Conservation (phyloP, 2,888 invertebrate species). For the Lapara coniferarum region DNA sequence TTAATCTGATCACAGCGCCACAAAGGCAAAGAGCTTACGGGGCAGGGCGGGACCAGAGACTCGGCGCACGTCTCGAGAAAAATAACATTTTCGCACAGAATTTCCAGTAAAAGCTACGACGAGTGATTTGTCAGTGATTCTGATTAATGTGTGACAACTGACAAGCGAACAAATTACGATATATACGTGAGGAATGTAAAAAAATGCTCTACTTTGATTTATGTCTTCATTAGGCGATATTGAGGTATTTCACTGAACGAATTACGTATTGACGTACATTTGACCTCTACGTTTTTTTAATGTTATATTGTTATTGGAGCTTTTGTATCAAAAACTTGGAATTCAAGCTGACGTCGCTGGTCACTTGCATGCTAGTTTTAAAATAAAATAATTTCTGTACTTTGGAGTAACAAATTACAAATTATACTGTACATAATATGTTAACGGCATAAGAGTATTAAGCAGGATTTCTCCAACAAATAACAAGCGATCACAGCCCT, state of each 20-base stretch:
- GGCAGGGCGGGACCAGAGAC: background rate
- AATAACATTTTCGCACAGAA: constrained; percentile 23
- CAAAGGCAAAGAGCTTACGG: background rate
- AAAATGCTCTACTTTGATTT: constrained; percentile 11
- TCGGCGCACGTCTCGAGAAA: background rate
- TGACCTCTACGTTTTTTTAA: background rate
- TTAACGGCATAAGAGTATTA: too few relatives aligned
- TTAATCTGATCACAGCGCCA: constrained; percentile 3
- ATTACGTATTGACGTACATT: background rate
- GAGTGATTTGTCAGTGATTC: constrained; percentile 27
- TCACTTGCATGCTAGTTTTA: too few relatives aligned
- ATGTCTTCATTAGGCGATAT: background rate
- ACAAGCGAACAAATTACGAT: constrained; percentile 24
- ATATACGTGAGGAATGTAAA: constrained; percentile 8
- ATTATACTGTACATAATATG: too few relatives aligned
- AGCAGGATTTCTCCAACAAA: too few relatives aligned
- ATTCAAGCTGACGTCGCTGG: too few relatives aligned
- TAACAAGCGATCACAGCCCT: too few relatives aligned
- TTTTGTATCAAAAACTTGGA: too few relatives aligned
- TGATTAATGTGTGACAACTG: constrained; percentile 26
- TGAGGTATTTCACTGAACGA: background rate
- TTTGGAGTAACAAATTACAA: too few relatives aligned
- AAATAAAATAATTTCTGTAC: too few relatives aligned
- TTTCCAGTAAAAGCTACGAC: constrained; percentile 21
- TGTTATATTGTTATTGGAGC: background rate